Conservation (phyloP, 2,113 vertebrate genomes). For the Ameiurus melas region DNA sequence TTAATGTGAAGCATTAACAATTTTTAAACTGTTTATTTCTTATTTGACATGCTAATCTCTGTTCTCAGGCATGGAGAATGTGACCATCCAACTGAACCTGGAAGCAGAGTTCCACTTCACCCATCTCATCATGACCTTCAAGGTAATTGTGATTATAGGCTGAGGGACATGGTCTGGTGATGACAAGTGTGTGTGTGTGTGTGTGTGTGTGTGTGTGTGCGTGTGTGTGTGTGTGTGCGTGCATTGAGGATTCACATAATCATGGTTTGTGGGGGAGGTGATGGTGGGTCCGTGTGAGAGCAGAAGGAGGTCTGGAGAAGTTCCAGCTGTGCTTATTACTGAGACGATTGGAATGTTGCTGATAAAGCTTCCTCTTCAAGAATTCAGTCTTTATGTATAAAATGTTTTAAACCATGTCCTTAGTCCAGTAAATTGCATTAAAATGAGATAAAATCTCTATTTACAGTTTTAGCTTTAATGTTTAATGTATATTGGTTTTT, state of each 20-base stretch:
- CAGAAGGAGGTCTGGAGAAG: conserved; percentile 47
- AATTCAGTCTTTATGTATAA: neutral
- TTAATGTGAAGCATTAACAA: neutral
- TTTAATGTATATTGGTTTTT: neutral
- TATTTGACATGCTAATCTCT: neutral
- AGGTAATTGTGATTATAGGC: conserved; percentile 75
- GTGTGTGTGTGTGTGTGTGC: conserved; percentile 23
- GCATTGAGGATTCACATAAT: conserved; percentile 22
- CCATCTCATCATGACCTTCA: conserved; percentile 99
- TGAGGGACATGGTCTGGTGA: conserved; percentile 31
- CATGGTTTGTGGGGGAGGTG: conserved; percentile 31
- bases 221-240: conserved; percentile 13
- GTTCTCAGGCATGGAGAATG: conserved; percentile 86
- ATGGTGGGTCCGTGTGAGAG: conserved; percentile 34
- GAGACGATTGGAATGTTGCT: conserved; percentile 45
- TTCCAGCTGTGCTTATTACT: conserved; percentile 48
- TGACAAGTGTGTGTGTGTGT: conserved; percentile 26
- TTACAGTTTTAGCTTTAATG: neutral
- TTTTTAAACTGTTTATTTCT: neutral
- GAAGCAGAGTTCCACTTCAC: conserved; percentile 99
- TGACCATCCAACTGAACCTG: conserved; percentile 90
- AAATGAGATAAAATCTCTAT: neutral
- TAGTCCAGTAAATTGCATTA: neutral
- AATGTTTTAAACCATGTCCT: neutral
- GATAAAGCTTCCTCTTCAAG: conserved; percentile 29